A percentile compares a stretch with the other conserved stretches of the same genome.
phyloP scores from a whole-genome alignment of 2,888 invertebrate genomes.

The Amiota mariae region DNA sequence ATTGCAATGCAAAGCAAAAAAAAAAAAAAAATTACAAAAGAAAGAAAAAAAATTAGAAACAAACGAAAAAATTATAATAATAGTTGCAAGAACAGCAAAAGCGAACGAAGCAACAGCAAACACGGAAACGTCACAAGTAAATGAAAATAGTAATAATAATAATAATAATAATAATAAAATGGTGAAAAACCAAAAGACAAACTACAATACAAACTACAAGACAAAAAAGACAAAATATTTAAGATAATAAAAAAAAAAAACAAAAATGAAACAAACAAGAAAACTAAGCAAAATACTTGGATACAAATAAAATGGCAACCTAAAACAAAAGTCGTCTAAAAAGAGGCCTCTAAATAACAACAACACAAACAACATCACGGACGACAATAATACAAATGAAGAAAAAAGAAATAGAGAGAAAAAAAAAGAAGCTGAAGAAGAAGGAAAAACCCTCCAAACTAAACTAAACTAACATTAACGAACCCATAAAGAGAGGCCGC shows the following conservation, averaged over 20 bases:
- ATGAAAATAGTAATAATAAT: slow-evolving; percentile 17
- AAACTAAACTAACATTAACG: slow-evolving; percentile 9
- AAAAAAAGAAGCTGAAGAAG: neutral
- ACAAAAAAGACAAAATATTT: slow-evolving; percentile 11
- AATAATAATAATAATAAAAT: slow-evolving; percentile 16
- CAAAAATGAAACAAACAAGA: too few relatives aligned
- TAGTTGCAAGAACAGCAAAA: slow-evolving; percentile 1
- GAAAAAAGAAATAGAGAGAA: neutral
- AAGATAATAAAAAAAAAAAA: neutral
- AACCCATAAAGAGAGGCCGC: slow-evolving; percentile 5
- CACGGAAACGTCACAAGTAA: neutral
- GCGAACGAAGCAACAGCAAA: neutral
- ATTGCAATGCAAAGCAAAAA: slow-evolving; percentile 64
- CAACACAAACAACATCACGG: neutral
- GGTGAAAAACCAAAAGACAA: neutral
- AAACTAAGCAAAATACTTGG: too few relatives aligned
- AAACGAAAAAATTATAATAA: slow-evolving; percentile 36
- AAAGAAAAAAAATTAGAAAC: neutral
- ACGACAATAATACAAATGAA: neutral
- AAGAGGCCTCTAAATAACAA: slow-evolving; percentile 1
- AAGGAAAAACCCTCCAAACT: neutral
- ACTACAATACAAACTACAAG: too few relatives aligned
- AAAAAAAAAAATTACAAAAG: neutral
- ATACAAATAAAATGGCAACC: too few relatives aligned
- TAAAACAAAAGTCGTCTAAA: too few relatives aligned